Conservation (phyloP, 2,113 vertebrate genomes). For the Rhodinocichla rosea region DNA sequence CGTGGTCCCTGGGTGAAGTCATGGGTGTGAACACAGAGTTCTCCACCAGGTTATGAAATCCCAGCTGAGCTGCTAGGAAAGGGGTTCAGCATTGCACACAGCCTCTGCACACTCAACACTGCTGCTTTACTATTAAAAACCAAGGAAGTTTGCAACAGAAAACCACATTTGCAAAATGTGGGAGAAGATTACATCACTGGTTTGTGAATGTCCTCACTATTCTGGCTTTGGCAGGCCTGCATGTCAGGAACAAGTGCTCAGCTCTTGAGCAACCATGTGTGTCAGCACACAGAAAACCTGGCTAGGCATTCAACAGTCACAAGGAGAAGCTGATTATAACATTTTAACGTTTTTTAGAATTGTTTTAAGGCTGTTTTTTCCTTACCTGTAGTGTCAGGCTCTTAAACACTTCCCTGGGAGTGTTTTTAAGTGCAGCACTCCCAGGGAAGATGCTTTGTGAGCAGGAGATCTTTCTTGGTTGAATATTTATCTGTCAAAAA, state of each 20-base stretch:
- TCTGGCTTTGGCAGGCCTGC: not conserved
- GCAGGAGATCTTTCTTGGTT: not conserved
- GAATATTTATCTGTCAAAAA: not conserved
- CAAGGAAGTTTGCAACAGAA: conserved; percentile 26
- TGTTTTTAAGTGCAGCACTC: not conserved
- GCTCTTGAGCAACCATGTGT: conserved; percentile 43
- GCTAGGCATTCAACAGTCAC: not conserved
- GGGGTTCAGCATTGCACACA: not conserved
- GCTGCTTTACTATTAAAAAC: conserved; percentile 8
- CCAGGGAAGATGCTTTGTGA: not conserved
- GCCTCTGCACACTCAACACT: not conserved
- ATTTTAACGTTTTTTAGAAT: not conserved
- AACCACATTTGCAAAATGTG: conserved; percentile 32
- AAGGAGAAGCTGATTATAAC: not conserved
- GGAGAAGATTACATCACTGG: conserved; percentile 42
- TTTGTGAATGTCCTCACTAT: not conserved
- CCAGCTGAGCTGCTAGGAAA: conserved; percentile 10
- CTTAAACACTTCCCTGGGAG: too few relatives aligned
- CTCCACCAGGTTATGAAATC: conserved; percentile 11
- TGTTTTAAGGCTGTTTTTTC: not conserved
- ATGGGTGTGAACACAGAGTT: conserved; percentile 10
- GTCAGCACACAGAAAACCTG: not conserved
- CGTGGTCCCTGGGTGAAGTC: not conserved
- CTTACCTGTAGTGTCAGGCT: not conserved
- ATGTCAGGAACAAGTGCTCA: conserved; percentile 21